Base-by-base conservation (phyloP, 2,888 invertebrate genomes). In the Drosophila pseudotalamancana region DNA sequence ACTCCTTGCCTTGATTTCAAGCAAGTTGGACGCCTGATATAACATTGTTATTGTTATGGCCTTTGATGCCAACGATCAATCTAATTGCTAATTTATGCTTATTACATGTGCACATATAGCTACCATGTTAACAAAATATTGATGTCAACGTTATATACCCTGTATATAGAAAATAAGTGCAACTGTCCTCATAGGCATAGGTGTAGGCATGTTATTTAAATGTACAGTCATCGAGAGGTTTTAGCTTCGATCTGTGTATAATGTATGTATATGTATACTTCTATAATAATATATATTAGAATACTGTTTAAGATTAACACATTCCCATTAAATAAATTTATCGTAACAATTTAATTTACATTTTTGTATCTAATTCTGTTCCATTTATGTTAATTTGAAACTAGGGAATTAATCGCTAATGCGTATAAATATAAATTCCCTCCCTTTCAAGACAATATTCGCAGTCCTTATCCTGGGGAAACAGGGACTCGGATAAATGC, bases 21-120 rank as follows among this genome's bases (percentile, higher is more conserved):
- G 5, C 14, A 8, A 40, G 27, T 29, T 37, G 42, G 48, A 63
- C 27, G 21, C 14, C 18, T 25, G 49, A 32, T 34, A 14, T 19
- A 27, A 37, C 29, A 12, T 50, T 72, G 40, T 61, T 65, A 54
- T 57, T 56, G 65, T 72, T 67, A 67, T 62, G 42, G 64, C 77
- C 72, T 60, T 75, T 54, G 67, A 66, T 76, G 83, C 31, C 77
- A 71, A 62, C 65, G 63, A 73, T 73, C 55, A 64, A 74, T 45
- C 27, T 48, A 45, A 37, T 65, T 68, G 59, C 4, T 59, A 48
- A n/a, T 43, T 49, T 42, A 35, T 46, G 65, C 19, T 48, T 37
- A 16, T 37, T 45, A 43, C 29, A 46, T 35, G 51, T 55, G 29
- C 23, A 34, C 31, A 35, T n/a, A 42, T 39, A 23, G 9, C 21